Base-by-base conservation (phyloP, 53 echinoderm and acorn worm genomes). In the Paracentrotus lividus region DNA sequence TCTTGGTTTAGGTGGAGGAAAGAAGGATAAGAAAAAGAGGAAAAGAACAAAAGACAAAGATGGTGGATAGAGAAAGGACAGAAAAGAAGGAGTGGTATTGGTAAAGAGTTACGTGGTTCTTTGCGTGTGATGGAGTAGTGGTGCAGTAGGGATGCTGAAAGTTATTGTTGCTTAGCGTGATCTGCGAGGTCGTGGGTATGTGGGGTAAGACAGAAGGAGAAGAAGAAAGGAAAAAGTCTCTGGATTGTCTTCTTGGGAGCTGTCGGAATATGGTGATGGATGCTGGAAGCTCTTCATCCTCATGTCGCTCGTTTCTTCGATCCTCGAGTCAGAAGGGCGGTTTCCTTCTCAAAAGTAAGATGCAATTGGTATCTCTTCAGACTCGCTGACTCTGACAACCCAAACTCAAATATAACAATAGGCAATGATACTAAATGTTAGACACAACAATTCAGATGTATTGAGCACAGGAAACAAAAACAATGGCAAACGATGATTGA, bases 331-430 rank as follows among this genome's bases (percentile, higher is more conserved):
- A 16, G 94, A 94, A 36, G 90, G n/a, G 77, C 16, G 92, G 94
- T 57, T 92, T 92, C n/a, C 47, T 92, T 94, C 85, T 65, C 92
- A 15, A 95, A 89, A 49, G 84, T 92, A 88, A 93, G 68, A 69
- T 60, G 92, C 94, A 88, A 66, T 94, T 58, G 94, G 95, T 56
- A 49, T 95, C 53, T 78, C 88, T 67, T 94, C 92, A 34, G 94
- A 95, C 32, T 94, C 94, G 93, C 84, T 59, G 88, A 93, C 72
- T 88, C 88, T 42, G 95, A 96, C 53, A 94, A 95, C 78, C 95
- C 94, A 67, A 98, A 98, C 92, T 95, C 96, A 58, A 97, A 97
- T 84, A 97, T 96, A 81, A 98, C 96, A 87, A 98, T 96, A 90
- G 96, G 94, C 91, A 96, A 95, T 84, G 75, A n/a, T 66, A 40